Evolutionary conservation across 2,113 vertebrate genomes (phyloP).

Genomic region (Lanius collurio): DNA sequence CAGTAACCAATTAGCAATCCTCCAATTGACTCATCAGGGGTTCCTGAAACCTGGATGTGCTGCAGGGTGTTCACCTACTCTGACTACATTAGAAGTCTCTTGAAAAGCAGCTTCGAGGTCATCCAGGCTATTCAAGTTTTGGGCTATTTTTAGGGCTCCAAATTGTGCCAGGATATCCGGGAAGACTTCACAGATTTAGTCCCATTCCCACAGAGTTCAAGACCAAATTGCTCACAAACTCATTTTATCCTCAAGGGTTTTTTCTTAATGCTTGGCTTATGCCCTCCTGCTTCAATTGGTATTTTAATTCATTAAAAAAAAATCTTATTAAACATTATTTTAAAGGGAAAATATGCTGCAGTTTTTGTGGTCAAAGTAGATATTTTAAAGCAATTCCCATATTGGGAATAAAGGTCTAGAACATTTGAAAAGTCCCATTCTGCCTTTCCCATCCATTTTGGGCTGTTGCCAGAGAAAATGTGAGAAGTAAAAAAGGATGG

Average conservation of each 20-base stretch:
- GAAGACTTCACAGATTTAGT: slow-evolving; percentile 37
- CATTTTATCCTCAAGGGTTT: slow-evolving; percentile 22
- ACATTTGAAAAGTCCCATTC: not conserved
- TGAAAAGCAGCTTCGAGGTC: not conserved
- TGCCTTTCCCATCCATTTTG: not conserved
- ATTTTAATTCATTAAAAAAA: not conserved
- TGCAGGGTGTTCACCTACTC: slow-evolving; percentile 9
- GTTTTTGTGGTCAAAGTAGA: not conserved
- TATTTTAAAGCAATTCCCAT: not conserved
- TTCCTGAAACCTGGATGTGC: not conserved
- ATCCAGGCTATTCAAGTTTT: not conserved
- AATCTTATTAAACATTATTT: not conserved
- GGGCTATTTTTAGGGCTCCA: slow-evolving; percentile 41
- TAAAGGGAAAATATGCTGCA: not conserved
- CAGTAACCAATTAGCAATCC: not conserved
- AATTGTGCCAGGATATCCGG: slow-evolving; percentile 26
- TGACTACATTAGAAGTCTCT: not conserved
- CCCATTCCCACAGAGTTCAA: slow-evolving; percentile 51
- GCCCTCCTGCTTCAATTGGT: not conserved
- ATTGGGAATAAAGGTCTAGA: not conserved
- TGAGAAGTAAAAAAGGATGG: not conserved
- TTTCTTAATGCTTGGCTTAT: slow-evolving; percentile 22
- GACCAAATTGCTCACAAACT: slow-evolving; percentile 16
- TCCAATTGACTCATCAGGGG: not conserved
- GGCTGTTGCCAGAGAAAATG: not conserved